Percentiles rank a stretch among this genome's conserved stretches.
Conservation (phyloP, 1,140 invertebrate species). For the Centruroides vittatus region DNA sequence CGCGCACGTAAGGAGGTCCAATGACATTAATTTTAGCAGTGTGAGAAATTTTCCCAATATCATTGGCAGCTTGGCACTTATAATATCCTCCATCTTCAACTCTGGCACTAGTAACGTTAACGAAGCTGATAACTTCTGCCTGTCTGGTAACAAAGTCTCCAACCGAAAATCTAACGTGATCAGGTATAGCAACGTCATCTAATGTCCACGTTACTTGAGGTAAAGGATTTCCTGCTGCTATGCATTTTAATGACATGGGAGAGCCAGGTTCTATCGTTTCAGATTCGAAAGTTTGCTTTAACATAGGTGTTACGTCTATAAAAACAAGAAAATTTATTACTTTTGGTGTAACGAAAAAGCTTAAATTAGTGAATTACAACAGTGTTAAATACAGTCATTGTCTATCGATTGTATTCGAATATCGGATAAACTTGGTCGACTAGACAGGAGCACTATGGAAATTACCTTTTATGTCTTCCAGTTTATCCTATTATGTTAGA, state of each 20-base stretch:
- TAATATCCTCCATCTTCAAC: conserved; percentile 25
- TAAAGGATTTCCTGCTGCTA: conserved; percentile 74
- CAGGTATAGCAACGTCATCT: conserved; percentile 16
- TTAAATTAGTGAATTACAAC: no score
- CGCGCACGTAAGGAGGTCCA: conserved; percentile 69
- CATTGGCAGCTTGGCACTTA: conserved; percentile 72
- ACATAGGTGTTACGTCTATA: conserved; percentile 63
- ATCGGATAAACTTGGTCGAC: no score
- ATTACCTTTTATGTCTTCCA: no score
- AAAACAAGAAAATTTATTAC: neutral
- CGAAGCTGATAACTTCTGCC: conserved; percentile 27
- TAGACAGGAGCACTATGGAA: no score
- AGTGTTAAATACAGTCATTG: no score
- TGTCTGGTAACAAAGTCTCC: conserved; percentile 19
- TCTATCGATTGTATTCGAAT: no score
- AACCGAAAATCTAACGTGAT: conserved; percentile 17
- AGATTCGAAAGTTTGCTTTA: conserved; percentile 66
- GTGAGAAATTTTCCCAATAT: conserved; percentile 75
- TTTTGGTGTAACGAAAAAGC: no score
- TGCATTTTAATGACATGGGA: conserved; percentile 63
- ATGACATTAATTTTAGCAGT: conserved; percentile 79
- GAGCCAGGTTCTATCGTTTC: conserved; percentile 70
- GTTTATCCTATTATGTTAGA: no score
- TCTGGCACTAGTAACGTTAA: conserved; percentile 29
- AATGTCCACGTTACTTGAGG: conserved; percentile 35